These are phyloP conservation scores for Eumerus sabulonum DNA, from an alignment of 2,888 invertebrate genomes.

Conservation along the genomic window DNA sequence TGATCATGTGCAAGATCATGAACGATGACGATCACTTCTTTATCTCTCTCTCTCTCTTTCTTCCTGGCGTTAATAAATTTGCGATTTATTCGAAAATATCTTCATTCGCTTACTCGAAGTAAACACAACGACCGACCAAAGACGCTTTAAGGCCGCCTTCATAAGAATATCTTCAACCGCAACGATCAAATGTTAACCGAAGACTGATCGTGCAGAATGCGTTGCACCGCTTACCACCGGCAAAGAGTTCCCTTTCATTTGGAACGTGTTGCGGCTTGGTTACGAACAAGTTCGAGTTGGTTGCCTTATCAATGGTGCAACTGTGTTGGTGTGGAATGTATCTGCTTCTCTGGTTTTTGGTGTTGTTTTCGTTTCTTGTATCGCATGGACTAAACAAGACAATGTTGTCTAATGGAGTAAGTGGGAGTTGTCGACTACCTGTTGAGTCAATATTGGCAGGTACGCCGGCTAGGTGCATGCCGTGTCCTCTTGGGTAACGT, in stretches of 20 bases:
- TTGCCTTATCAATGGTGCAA: slow-evolving; percentile 21
- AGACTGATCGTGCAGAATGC: slow-evolving; percentile 63
- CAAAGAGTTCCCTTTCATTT: slow-evolving; percentile 60
- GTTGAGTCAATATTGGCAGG: slow-evolving; percentile 47
- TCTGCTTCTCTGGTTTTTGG: slow-evolving; percentile 9
- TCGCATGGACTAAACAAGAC: not conserved
- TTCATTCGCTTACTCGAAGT: slow-evolving; percentile 13
- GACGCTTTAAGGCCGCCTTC: not conserved
- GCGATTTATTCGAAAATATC: slow-evolving; percentile 32
- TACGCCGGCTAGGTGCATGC: not conserved
- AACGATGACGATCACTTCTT: slow-evolving; percentile 59
- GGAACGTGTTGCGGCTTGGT: slow-evolving; percentile 43
- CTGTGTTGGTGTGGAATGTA: slow-evolving; percentile 46
- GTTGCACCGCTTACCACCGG: slow-evolving; percentile 50
- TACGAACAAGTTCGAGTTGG: slow-evolving; percentile 46
- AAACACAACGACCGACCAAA: slow-evolving; percentile 12
- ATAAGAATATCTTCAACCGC: slow-evolving; percentile 19
- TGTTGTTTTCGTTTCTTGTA: not conserved
- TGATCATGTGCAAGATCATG: slow-evolving; percentile 68
- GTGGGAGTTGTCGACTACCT: slow-evolving; percentile 37
- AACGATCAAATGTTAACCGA: slow-evolving; percentile 62
- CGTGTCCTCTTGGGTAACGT: slow-evolving; percentile 3
- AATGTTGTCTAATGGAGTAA: slow-evolving; percentile 1
- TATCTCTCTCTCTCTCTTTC: slow-evolving; percentile 21
- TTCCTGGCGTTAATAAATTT: slow-evolving; percentile 17